Base-by-base conservation (phyloP, 1,140 invertebrate genomes). In the Heterodera schachtii region DNA sequence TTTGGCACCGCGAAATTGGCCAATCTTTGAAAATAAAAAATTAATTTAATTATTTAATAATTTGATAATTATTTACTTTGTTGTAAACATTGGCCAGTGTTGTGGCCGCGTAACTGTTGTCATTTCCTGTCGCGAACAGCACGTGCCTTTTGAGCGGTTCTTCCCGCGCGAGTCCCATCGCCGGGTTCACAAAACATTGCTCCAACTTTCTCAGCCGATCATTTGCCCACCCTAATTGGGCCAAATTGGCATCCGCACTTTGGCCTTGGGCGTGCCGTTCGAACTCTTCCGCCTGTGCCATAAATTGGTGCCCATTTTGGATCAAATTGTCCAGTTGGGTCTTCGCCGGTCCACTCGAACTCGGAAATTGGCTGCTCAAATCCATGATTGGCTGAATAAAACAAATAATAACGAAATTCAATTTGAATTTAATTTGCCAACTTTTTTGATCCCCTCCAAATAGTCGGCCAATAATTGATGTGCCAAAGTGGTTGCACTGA, bases 111-210 rank as follows among this genome's bases (percentile, higher is more conserved):
- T 88, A 88, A 16, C 74, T 69, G 71, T 88, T 81, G 8, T 86
- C 79, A 16, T 78, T 77, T 64, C 78, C 84, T n/a, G 82, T 79
- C 0, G 88, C 87, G 57, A 76, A 89, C 0, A 89, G 83, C 21
- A 89, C 82, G 78, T 89, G 86, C 5, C 87, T 19, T 44, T 78
- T 78, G 4, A 43, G 31, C 8, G 66, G 66, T 16, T 78, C 77
- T 69, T 69, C 70, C 9, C 43, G 64, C 49, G 64, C 77, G 44
- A 78, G 9, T 41, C 77, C 77, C 77, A 78, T 78, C 21, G 77
- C 5, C 5, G 88, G 88, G 66, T 86, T 86, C 19, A 89, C 73
- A 76, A 90, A 89, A 71, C 87, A 89, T 69, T 86, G 84, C 8
- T 89, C 87, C 41, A 89, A 79, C 21, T 75, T 83, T 70, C 82